Base-by-base conservation (phyloP, 2,888 invertebrate genomes). In the Fragum sueziense region DNA sequence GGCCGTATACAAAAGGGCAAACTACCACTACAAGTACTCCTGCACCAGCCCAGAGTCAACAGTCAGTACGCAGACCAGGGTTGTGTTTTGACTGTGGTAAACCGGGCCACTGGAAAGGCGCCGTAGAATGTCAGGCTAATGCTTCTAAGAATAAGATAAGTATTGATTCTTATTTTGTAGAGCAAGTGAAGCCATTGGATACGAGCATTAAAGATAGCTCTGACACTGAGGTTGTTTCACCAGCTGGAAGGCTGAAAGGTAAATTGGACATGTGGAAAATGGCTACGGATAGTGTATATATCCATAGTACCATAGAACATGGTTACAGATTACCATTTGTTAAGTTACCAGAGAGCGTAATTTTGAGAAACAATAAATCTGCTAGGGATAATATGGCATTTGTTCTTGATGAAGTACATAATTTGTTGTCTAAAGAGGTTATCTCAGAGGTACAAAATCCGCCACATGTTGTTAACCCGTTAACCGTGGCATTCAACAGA, bases 401-500 rank as follows among this genome's bases (percentile, higher is more conserved):
- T 62, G 77, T 81, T 14, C 31, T 22, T 1, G 29, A 22, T 22
- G 80, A 81, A 47, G 75, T 81, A 11, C 17, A 75, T 11, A 74
- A 52, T 22, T 29, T 81, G 7, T n/a, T 72, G 6, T 4, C 52
- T 1, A 74, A 72, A 37, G 69, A 65, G 11, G 77, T 77, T 52
- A 41, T 81, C 20, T 47, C 17, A 17, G 54, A 74, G 41, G 70
- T 76, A 17, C 0, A 47, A 11, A 7, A 37, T 0, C 20, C 11
- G n/a, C 80, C 76, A 4, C 6, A 22, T 31, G 67, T 80, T 4
- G 67, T 73, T 2, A 76, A 72, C 61, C 75, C 71, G 9, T 72
- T 80, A 69, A 81, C 81, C 1, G 78, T 81, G 22, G 78, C 78
- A 22, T 62, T 37, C 61, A 73, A 75, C 51, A 70, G 68, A 67